Percentiles rank a stretch among this genome's conserved stretches.
phyloP scores from a whole-genome alignment of 2,888 invertebrate species.

The Eristalinus aeneus region DNA sequence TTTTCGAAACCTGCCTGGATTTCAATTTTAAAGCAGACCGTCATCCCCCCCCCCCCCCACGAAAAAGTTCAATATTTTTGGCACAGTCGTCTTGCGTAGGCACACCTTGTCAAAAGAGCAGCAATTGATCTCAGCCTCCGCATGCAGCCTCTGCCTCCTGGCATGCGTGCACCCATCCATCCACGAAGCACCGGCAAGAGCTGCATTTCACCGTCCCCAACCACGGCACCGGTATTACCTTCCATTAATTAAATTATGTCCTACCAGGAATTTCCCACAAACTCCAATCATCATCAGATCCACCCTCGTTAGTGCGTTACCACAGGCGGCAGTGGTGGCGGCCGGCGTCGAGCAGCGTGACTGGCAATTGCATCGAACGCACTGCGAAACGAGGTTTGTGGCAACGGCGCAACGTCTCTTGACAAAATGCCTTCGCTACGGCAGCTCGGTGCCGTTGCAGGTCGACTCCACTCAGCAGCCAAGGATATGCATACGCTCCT shows the following conservation, averaged over 20 bases:
- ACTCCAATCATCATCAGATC: slow-evolving; percentile 23
- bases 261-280: slow-evolving; percentile 9
- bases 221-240: neutral
- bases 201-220: neutral
- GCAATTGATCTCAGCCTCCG: neutral
- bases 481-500: slow-evolving; percentile 24
- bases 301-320: neutral
- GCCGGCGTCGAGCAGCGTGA: neutral
- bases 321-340: neutral
- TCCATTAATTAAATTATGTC: slow-evolving; percentile 54
- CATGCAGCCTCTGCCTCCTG: neutral
- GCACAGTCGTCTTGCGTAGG: too few relatives aligned
- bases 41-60: too few relatives aligned
- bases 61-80: too few relatives aligned
- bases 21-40: too few relatives aligned
- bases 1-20: too few relatives aligned
- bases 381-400: slow-evolving; percentile 19
- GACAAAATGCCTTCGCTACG: slow-evolving; percentile 27
- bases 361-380: slow-evolving; percentile 8
- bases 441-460: neutral
- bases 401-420: slow-evolving; percentile 29
- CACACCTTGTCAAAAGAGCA: too few relatives aligned
- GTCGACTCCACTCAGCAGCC: neutral
- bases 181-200: neutral
- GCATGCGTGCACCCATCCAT: neutral